Base-by-base conservation (phyloP, 2,888 invertebrate genomes). In the Xestia rhomboidea region DNA sequence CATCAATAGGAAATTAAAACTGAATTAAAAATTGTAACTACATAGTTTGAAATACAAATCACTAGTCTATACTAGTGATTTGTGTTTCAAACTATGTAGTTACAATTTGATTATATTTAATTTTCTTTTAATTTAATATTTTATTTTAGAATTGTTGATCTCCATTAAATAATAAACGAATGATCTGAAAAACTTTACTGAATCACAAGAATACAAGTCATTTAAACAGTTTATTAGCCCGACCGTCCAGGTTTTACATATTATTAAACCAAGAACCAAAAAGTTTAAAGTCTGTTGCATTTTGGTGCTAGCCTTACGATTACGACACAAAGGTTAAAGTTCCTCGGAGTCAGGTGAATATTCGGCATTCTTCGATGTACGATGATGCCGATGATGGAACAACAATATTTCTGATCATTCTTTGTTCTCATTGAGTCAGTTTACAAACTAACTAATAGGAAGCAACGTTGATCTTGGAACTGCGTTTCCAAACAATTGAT, bases 401-500 rank as follows among this genome's bases (percentile, higher is more conserved):
- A 30, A 30, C 8, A 30, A 57, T 30, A 60, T 30, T 71, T 5
- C 30, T 70, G 11, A 27, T 24, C 8, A 41, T 24, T 27, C 13
- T 41, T 24, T 8, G 1, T 24, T 41, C 11, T 64, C 21, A 21
- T 46, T 18, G 38, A 27, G 27, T 76, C 34, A 5, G n/a, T 51
- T 67, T 24, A 51, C 34, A n/a, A 66, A 44, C 11, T 24, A 21
- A 68, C 27, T 54, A 24, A 15, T 15, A 57, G 1, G 30, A 60
- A 70, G n/a, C 24, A 1, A 18, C n/a, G 1, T 27, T 24, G 34
- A 34, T 74, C 49, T 49, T n/a, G 21, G 34, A 64, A 75, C 49
- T 41, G 24, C 15, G 24, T 54, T 2, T 41, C 21, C 11, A 66
- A 57, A 67, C 79, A 79, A 62, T 62, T 5, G 21, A 62, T 11